A percentile compares a stretch with the other conserved stretches of the same genome.
Evolutionary conservation across 2,797 vertebrate species (phyloP).

Genomic region (Glossophaga mutica): DNA sequence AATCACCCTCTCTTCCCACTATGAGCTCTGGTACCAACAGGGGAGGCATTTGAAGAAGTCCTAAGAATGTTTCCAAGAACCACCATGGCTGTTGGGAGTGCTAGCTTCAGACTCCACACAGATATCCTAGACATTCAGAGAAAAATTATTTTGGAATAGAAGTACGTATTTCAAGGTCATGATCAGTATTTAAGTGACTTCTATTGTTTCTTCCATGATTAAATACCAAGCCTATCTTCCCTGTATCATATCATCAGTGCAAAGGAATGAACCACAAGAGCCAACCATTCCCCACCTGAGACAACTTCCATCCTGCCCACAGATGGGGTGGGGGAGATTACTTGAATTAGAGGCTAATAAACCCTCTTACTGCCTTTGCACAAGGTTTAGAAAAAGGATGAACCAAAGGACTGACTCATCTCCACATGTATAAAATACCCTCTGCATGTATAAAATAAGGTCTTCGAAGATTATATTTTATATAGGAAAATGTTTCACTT

Average conservation of each 20-base stretch:
- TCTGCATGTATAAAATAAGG: neutral
- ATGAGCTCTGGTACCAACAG: neutral
- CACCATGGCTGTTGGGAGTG: neutral
- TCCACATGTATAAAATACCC: neutral
- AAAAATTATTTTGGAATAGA: neutral
- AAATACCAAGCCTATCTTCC: neutral
- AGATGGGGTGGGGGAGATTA: neutral
- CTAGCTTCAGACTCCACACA: neutral
- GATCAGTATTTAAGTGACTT: neutral
- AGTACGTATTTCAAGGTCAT: neutral
- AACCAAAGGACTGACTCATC: neutral
- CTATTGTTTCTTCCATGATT: neutral
- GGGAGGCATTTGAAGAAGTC: neutral
- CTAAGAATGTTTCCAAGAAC: neutral
- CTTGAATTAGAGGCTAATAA: neutral
- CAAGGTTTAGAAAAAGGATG: neutral
- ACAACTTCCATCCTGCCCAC: neutral
- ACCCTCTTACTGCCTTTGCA: neutral
- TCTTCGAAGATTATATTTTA: neutral
- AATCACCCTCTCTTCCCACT: neutral
- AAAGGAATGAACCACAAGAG: neutral
- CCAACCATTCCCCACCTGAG: neutral
- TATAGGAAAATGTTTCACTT: neutral
- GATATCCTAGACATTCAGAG: neutral
- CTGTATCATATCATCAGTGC: neutral